Conservation (phyloP, 2,797 vertebrate genomes). For the Galago senegalensis region DNA sequence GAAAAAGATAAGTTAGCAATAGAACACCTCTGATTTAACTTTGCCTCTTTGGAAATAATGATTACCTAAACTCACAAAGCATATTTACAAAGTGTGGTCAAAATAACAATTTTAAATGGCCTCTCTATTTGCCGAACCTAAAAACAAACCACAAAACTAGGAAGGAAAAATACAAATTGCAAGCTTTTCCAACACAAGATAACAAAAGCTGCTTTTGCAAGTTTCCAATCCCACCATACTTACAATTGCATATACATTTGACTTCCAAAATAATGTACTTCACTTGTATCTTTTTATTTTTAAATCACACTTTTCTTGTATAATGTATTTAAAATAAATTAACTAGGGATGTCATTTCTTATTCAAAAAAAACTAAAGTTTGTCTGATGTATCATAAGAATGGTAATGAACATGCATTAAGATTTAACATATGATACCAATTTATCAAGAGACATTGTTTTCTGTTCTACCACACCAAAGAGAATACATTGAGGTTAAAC, state of each 20-base stretch:
- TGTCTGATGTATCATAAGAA: not conserved
- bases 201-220: not conserved
- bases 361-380: conserved; percentile 8
- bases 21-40: not conserved
- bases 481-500: conserved; percentile 33
- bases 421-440: not conserved
- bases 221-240: not conserved
- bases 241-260: not conserved
- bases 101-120: not conserved
- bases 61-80: not conserved
- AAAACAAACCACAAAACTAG: conserved; percentile 30
- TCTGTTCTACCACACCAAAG: not conserved
- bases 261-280: not conserved
- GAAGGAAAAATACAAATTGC: not conserved
- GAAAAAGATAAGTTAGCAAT: not conserved
- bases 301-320: not conserved
- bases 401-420: not conserved
- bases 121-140: not conserved
- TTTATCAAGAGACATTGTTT: not conserved
- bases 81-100: not conserved
- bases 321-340: conserved; percentile 34
- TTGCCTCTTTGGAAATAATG: conserved; percentile 39
- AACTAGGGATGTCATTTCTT: not conserved
- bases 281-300: not conserved
- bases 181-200: not conserved